Percentiles rank a stretch among this genome's conserved stretches.
These are phyloP conservation scores for Leucozona laternaria DNA, from an alignment of 2,888 invertebrate species.

Conservation along the genomic window DNA sequence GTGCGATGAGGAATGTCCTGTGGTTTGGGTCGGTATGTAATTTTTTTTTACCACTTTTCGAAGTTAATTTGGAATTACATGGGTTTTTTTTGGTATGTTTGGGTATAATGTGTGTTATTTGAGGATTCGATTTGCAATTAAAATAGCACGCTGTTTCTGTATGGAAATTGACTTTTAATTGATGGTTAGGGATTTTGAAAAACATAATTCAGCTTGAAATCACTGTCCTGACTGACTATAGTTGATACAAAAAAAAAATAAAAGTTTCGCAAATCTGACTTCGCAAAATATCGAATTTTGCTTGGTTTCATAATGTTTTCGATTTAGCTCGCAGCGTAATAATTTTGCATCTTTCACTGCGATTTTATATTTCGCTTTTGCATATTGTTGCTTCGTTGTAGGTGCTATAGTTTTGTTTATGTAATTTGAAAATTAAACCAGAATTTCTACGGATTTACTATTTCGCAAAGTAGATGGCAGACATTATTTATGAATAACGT, in stretches of 20 bases:
- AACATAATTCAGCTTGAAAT: not conserved
- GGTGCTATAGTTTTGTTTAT: too few species aligned
- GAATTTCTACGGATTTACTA: too few species aligned
- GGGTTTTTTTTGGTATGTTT: not conserved
- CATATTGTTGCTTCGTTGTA: too few species aligned
- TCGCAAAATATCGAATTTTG: too few species aligned
- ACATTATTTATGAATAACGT: too few species aligned
- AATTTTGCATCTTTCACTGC: too few species aligned
- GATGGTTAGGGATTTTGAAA: slow-evolving; percentile 25
- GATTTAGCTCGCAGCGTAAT: too few species aligned
- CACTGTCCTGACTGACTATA: not conserved
- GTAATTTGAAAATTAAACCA: too few species aligned
- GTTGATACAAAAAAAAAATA: not conserved
- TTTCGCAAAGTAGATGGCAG: too few species aligned
- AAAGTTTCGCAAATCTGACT: not conserved
- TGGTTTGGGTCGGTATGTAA: slow-evolving; percentile 8
- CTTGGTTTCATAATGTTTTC: too few species aligned
- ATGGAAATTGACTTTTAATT: slow-evolving; percentile 66
- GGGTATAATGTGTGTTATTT: slow-evolving; percentile 47
- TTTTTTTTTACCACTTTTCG: slow-evolving; percentile 49
- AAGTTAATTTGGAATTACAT: slow-evolving; percentile 57
- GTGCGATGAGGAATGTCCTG: slow-evolving; percentile 37
- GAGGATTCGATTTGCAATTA: slow-evolving; percentile 4
- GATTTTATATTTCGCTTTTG: too few species aligned
- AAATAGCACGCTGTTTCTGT: slow-evolving; percentile 3